Conservation (phyloP, 2,113 vertebrate species). For the Lycaon pictus region DNA sequence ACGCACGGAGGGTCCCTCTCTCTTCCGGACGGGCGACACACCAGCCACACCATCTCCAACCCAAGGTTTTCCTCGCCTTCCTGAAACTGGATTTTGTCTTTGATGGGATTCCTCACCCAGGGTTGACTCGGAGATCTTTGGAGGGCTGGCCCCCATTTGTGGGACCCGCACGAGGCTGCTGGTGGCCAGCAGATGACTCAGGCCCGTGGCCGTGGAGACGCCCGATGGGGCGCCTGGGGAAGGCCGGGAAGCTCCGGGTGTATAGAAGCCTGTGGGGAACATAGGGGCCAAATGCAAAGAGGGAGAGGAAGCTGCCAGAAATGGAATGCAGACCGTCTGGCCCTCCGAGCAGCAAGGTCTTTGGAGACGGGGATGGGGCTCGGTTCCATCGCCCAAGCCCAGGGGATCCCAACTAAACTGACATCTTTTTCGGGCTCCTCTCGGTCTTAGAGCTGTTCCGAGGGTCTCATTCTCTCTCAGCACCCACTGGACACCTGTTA, state of each 20-base stretch:
- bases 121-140: not conserved
- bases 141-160: not conserved
- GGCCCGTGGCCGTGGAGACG: not conserved
- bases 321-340: not conserved
- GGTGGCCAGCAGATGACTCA: not conserved
- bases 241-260: not conserved
- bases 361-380: not conserved
- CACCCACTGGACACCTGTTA: not conserved
- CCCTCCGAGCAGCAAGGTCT: not conserved
- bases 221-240: not conserved
- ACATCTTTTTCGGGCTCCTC: not conserved
- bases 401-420: not conserved
- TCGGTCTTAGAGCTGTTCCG: not conserved
- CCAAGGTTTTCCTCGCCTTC: not conserved
- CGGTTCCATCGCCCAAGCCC: not conserved
- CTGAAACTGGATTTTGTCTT: not conserved
- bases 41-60: not conserved
- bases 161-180: not conserved
- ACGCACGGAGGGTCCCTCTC: fast-evolving
- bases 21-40: not conserved
- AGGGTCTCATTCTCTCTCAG: not conserved
- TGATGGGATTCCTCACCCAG: not conserved
- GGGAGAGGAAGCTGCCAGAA: not conserved
- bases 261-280: not conserved
- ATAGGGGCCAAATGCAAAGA: not conserved